Base-by-base conservation (phyloP, 2,797 vertebrate genomes). In the Pitangus sulphuratus region DNA sequence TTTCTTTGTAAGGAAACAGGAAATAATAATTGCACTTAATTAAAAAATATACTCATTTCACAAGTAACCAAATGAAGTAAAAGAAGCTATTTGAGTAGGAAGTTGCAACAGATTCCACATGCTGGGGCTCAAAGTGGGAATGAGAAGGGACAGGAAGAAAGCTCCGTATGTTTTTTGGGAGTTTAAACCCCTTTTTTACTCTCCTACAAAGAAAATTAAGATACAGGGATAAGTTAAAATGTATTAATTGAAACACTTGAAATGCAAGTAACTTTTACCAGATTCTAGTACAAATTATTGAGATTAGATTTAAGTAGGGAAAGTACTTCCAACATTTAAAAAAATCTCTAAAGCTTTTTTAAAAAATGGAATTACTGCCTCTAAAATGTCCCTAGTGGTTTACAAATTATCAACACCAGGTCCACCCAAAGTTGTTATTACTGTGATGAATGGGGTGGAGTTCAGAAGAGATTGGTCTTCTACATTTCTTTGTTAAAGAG, bases 351-450 rank as follows among this genome's bases (percentile, higher is more conserved):
- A 70, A 64, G 17, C 8, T 72, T 70, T 37, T 62, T 47, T 3
- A 19, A 50, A 33, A 37, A 54, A 37, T 37, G 57, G 37, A 60
- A 42, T 35, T 85, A 61, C 33, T 80, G 60, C 44, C 60, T 82
- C 39, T 94, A 53, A 81, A 80, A 62, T 0, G 17, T 80, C 48
- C 54, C 71, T 9, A 81, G 62, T 42, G 77, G 81, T 82, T 94
- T 95, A 40, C 44, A 76, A 94, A 84, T 93, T 70, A 94, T 79
- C 71, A 92, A 30, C 42, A 61, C 37, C 42, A 65, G 66, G 70
- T 90, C 84, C 89, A 89, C 92, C 80, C 82, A 88, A 90, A 93
- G 84, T 69, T 91, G 62, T 47, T 78, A 3, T 72, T 81, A 58
- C 53, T 86, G 50, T 72, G 76, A 80, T 87, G 45, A 76, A 58